phyloP scores from a whole-genome alignment of 2,113 vertebrate genomes.

The Gymnogyps californianus region DNA sequence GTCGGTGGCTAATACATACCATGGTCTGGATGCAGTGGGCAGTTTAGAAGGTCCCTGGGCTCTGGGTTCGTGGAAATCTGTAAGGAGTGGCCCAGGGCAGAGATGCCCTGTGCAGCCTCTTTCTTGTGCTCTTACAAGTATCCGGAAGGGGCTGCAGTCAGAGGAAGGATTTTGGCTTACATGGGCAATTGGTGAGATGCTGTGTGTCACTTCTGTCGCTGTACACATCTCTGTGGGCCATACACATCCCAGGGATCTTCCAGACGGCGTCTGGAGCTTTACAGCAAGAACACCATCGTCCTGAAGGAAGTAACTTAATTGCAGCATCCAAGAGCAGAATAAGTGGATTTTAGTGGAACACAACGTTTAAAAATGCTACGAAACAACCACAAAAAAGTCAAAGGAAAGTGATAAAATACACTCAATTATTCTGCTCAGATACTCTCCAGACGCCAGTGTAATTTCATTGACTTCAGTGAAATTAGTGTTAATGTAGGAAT shows the following conservation, averaged over 20 bases:
- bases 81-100: neutral
- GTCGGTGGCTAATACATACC: accelerated
- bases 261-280: neutral
- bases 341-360: neutral
- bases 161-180: neutral
- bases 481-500: slow-evolving; percentile 61
- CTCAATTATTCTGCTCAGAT: slow-evolving; percentile 49
- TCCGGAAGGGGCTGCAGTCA: neutral
- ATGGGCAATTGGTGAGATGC: neutral
- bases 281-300: neutral
- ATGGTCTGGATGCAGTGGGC: neutral
- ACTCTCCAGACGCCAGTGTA: slow-evolving; percentile 13
- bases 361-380: neutral
- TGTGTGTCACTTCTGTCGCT: accelerated
- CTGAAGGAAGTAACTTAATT: neutral
- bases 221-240: neutral
- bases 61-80: neutral
- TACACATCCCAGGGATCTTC: neutral
- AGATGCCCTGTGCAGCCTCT: neutral
- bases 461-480: slow-evolving; percentile 57
- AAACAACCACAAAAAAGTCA: neutral
- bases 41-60: neutral
- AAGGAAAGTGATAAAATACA: slow-evolving; percentile 42
- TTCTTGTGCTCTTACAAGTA: neutral
- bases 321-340: neutral